These are phyloP conservation scores for Lysandra bellargus DNA, from an alignment of 2,888 invertebrate genomes.

Conservation along the genomic window DNA sequence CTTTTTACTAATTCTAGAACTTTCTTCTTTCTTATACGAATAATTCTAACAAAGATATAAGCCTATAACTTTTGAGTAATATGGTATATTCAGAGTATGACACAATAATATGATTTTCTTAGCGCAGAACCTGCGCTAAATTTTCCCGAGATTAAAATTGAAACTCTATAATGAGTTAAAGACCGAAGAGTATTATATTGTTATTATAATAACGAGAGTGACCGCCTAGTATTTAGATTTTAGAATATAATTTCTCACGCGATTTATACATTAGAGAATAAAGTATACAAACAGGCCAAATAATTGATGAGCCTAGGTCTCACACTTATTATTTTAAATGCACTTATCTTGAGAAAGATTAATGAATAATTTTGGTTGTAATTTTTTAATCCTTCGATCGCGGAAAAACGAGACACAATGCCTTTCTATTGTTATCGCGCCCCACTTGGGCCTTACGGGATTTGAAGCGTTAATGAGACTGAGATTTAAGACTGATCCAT, in stretches of 20 bases:
- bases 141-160: neutral
- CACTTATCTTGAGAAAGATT: neutral
- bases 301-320: neutral
- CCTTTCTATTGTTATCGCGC: too few relatives aligned
- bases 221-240: neutral
- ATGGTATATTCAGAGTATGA: too few relatives aligned
- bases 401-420: too few relatives aligned
- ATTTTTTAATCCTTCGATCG: too few relatives aligned
- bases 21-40: too few relatives aligned
- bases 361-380: neutral
- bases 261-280: neutral
- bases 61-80: too few relatives aligned
- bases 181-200: neutral
- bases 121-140: too few relatives aligned
- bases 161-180: neutral
- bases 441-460: too few relatives aligned
- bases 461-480: too few relatives aligned
- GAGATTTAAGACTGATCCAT: neutral
- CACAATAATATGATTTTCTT: neutral
- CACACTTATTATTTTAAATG: conserved; percentile 11
- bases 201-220: neutral
- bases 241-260: neutral
- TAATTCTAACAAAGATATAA: too few relatives aligned
- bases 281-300: neutral
- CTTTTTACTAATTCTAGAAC: neutral